Conservation (phyloP, 2,888 invertebrate species). For the Cynaeus angustus region DNA sequence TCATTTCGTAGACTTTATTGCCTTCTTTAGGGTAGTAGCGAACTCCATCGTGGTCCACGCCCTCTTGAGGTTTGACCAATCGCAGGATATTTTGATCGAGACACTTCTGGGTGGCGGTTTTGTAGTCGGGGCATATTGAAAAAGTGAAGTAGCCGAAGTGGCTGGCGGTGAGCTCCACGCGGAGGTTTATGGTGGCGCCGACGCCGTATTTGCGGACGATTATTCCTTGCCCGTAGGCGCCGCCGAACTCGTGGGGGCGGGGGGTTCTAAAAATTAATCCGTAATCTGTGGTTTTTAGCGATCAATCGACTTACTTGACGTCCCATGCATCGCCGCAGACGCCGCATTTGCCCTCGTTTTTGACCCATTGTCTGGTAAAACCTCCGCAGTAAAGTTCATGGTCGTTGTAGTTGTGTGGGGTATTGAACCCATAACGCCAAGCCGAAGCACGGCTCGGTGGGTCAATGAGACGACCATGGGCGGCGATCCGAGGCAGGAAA, state of each 20-base stretch:
- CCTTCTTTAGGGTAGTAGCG: slow-evolving; percentile 86
- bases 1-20: slow-evolving; percentile 85
- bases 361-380: slow-evolving; percentile 87
- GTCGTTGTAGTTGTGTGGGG: slow-evolving; percentile 92
- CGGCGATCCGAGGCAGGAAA: slow-evolving; percentile 68
- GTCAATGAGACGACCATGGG: slow-evolving; percentile 86
- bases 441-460: slow-evolving; percentile 91
- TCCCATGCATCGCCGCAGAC: slow-evolving; percentile 93
- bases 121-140: slow-evolving; percentile 83
- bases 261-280: slow-evolving; percentile 71
- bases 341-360: slow-evolving; percentile 89
- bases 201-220: slow-evolving; percentile 86
- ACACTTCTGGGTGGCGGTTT: slow-evolving; percentile 83
- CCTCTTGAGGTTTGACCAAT: slow-evolving; percentile 70
- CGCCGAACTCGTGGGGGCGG: slow-evolving; percentile 87
- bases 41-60: slow-evolving; percentile 73
- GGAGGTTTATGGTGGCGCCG: slow-evolving; percentile 80
- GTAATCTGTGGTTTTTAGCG: not conserved
- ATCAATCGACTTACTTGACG: slow-evolving; percentile 65
- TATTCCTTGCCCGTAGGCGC: slow-evolving; percentile 87
- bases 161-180: slow-evolving; percentile 90
- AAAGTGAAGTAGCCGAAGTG: slow-evolving; percentile 93
- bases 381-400: slow-evolving; percentile 92
- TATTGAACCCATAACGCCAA: slow-evolving; percentile 92
- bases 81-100: slow-evolving; percentile 82